Conservation (phyloP, 2,113 vertebrate species). For the Laticauda colubrina region DNA sequence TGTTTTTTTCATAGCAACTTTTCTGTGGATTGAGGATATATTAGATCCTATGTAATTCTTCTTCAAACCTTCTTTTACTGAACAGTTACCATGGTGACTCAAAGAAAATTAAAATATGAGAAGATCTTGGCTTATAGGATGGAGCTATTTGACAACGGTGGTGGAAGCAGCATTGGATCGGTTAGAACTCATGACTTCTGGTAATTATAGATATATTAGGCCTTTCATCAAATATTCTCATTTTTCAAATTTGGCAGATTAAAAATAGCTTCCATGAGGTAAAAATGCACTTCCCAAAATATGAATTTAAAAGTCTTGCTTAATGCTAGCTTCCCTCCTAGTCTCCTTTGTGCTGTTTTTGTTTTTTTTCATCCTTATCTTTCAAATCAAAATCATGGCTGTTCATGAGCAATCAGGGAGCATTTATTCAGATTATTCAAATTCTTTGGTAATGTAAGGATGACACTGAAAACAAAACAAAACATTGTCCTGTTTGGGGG, state of each 20-base stretch:
- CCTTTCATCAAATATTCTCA: neutral
- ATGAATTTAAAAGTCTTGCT: neutral
- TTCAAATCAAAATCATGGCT: neutral
- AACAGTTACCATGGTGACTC: constrained; percentile 68
- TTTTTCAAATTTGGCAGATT: neutral
- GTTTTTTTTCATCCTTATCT: neutral
- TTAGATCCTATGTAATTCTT: constrained; percentile 70
- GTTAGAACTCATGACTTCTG: neutral
- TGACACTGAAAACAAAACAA: neutral
- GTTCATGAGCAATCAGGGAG: neutral
- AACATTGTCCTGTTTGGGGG: neutral
- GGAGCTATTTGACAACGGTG: constrained; percentile 31
- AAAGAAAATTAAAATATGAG: constrained; percentile 62
- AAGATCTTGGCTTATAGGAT: neutral
- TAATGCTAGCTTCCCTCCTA: neutral
- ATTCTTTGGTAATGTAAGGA: neutral
- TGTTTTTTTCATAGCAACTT: constrained; percentile 62
- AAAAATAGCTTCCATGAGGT: neutral
- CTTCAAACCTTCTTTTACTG: constrained; percentile 61
- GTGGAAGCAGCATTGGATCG: constrained; percentile 29
- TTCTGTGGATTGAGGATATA: constrained; percentile 66
- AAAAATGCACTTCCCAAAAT: neutral
- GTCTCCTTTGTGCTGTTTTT: neutral
- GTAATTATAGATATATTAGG: constrained; percentile 15
- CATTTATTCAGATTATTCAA: neutral